phyloP scores from a whole-genome alignment of 2,113 vertebrate species.

The Saguinus imperator region DNA sequence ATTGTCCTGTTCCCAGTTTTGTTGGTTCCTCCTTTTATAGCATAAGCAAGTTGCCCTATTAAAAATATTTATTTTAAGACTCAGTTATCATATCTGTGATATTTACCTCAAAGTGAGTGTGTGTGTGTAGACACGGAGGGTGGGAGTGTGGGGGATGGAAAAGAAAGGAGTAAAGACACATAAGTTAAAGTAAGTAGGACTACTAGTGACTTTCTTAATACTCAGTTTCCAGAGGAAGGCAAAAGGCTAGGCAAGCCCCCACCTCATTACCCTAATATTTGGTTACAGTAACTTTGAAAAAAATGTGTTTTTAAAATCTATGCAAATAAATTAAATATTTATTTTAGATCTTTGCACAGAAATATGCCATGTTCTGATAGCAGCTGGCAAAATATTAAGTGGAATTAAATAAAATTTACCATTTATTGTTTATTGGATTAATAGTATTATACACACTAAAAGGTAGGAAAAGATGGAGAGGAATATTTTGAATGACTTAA shows the following conservation, averaged over 20 bases:
- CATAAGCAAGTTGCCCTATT: neutral
- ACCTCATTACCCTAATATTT: neutral
- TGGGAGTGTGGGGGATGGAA: neutral
- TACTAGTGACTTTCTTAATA: neutral
- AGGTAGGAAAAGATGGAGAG: neutral
- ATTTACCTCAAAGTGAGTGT: neutral
- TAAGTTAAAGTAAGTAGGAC: neutral
- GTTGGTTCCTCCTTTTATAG: neutral
- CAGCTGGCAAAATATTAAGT: neutral
- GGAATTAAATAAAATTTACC: neutral
- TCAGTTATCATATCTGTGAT: neutral
- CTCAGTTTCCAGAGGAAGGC: neutral
- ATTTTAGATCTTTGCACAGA: neutral
- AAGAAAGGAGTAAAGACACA: neutral
- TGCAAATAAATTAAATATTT: neutral
- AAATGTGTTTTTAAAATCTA: neutral
- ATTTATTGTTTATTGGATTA: neutral
- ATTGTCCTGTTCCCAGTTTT: neutral
- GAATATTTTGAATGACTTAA: neutral
- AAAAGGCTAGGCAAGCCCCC: neutral
- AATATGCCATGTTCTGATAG: neutral
- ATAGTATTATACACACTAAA: neutral
- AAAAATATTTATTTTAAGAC: neutral
- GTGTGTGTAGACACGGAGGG: neutral
- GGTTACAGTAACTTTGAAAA: neutral